Conservation (phyloP, 2,888 invertebrate species). For the Drosophila picticornis region DNA sequence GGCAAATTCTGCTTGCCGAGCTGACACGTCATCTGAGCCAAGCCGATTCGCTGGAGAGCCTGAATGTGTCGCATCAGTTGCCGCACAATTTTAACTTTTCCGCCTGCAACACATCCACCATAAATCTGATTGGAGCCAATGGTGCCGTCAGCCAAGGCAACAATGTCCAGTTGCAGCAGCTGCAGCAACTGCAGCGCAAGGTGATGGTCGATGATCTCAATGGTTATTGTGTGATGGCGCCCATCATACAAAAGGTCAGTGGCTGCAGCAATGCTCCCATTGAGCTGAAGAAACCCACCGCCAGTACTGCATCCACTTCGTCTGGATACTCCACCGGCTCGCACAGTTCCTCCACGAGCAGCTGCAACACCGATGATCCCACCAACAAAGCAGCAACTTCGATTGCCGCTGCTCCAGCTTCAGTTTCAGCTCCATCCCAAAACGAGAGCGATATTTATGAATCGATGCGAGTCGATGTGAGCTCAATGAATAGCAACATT, state of each 20-base stretch:
- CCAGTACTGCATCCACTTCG: constrained; percentile 70
- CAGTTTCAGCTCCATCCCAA: background rate
- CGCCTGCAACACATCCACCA: constrained; percentile 83
- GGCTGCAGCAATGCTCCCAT: constrained; percentile 6
- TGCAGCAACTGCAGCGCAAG: constrained; percentile 57
- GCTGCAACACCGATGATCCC: constrained; percentile 66
- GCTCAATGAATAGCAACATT: constrained; percentile 48
- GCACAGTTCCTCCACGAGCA: constrained; percentile 73
- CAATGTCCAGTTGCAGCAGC: constrained; percentile 33
- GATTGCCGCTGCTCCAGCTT: background rate
- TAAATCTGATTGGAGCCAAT: constrained; percentile 84
- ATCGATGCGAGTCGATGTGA: constrained; percentile 68
- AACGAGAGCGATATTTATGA: constrained; percentile 82
- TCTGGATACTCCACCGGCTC: constrained; percentile 82
- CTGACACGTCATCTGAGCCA: constrained; percentile 53
- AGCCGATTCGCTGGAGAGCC: constrained; percentile 72
- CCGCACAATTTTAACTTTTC: constrained; percentile 85
- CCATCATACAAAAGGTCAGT: constrained; percentile 73
- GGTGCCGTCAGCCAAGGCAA: constrained; percentile 70
- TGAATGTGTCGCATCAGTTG: constrained; percentile 83
- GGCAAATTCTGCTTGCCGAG: constrained; percentile 43
- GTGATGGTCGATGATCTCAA: constrained; percentile 83
- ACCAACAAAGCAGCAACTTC: constrained; percentile 6
- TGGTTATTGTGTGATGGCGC: constrained; percentile 85
- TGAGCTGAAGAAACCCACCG: constrained; percentile 39